Evolutionary conservation across 2,797 vertebrate species (phyloP).

Genomic region (Hypotaenidia okinawae): DNA sequence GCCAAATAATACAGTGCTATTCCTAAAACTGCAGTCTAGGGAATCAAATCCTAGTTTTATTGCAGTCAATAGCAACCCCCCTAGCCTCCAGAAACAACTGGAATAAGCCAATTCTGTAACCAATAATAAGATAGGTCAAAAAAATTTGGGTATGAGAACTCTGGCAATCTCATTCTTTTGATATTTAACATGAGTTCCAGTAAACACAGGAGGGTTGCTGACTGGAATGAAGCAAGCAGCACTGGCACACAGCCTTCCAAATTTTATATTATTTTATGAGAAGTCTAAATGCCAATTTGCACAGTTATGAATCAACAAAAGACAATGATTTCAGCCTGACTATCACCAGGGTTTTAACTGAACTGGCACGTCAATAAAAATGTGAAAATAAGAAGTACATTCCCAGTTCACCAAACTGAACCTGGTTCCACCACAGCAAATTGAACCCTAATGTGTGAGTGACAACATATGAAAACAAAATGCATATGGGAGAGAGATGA

Average conservation of each 20-base stretch:
- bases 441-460: background rate
- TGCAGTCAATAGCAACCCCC: background rate
- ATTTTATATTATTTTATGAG: conserved; percentile 37
- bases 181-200: conserved; percentile 40
- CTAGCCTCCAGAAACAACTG: background rate
- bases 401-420: background rate
- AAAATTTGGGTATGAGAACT: conserved; percentile 25
- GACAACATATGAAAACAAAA: background rate
- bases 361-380: background rate
- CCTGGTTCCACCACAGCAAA: background rate
- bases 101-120: conserved; percentile 7
- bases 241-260: background rate
- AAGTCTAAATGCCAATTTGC: conserved; percentile 41
- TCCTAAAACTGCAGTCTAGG: background rate
- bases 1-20: background rate
- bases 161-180: conserved; percentile 11
- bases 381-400: background rate
- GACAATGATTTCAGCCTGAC: conserved; percentile 20
- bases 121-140: conserved; percentile 9
- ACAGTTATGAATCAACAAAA: conserved; percentile 48
- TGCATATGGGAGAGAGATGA: background rate
- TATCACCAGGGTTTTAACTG: conserved; percentile 15
- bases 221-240: conserved; percentile 33
- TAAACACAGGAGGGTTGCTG: conserved; percentile 47
- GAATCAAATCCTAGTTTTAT: background rate